Evolutionary conservation across 1,140 invertebrate genomes (phyloP).

Genomic region (Linepithema humile): DNA sequence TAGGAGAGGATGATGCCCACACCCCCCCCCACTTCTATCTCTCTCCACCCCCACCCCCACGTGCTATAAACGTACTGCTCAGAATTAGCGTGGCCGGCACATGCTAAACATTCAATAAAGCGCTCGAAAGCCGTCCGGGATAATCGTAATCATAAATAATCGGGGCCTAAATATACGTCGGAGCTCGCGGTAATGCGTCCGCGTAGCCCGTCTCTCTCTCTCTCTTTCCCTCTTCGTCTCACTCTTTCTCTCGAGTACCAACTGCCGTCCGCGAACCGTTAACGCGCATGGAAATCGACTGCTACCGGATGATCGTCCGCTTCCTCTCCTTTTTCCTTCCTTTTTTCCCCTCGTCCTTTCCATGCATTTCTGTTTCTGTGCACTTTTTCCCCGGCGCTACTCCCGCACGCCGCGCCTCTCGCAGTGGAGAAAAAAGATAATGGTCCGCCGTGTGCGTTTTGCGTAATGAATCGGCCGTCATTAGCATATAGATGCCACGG

Average conservation of each 20-base stretch:
- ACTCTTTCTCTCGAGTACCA: constrained; percentile 73
- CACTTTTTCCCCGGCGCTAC: constrained; percentile 33
- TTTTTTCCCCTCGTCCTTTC: constrained; percentile 1
- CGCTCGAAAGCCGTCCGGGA: constrained; percentile 80
- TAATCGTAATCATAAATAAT: constrained; percentile 84
- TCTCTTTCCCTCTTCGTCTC: not conserved
- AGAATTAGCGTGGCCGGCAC: constrained; percentile 82
- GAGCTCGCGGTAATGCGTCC: constrained; percentile 70
- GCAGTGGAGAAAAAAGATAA: constrained; percentile 8
- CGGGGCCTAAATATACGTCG: constrained; percentile 81
- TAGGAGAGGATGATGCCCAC: constrained; percentile 55
- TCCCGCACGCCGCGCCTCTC: constrained; percentile 32
- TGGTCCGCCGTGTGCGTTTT: constrained; percentile 35
- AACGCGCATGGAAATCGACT: constrained; percentile 73
- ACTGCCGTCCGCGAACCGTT: constrained; percentile 77
- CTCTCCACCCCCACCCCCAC: constrained; percentile 27
- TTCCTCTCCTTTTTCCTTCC: constrained; percentile 36
- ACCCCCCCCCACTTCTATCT: not conserved
- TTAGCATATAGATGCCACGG: constrained; percentile 57
- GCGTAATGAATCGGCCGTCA: constrained; percentile 51
- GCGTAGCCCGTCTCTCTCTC: constrained; percentile 26
- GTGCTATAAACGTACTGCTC: constrained; percentile 74
- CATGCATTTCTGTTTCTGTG: constrained; percentile 44
- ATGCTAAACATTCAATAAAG: constrained; percentile 83
- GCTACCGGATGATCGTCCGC: constrained; percentile 42